Conservation (phyloP, 2,797 vertebrate genomes). For the Babyrousa celebensis region DNA sequence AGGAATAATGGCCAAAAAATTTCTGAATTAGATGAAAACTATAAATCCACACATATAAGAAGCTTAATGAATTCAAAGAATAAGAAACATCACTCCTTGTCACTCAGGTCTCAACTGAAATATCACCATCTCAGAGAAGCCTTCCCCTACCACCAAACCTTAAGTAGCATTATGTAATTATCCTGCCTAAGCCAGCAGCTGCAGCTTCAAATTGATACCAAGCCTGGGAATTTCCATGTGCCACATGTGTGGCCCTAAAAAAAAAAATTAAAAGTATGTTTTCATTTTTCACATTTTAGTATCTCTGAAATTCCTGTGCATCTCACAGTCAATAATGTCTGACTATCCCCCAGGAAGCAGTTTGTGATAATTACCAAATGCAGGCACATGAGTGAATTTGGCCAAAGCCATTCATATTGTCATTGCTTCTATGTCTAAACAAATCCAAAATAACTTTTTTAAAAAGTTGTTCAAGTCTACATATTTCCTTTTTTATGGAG, state of each 20-base stretch:
- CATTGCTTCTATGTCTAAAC: neutral
- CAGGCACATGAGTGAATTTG: neutral
- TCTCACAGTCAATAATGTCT: neutral
- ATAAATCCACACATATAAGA: neutral
- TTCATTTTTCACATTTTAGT: neutral
- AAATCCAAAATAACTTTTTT: neutral
- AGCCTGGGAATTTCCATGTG: too few species aligned
- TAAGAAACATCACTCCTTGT: neutral
- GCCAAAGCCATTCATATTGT: neutral
- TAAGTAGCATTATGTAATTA: neutral
- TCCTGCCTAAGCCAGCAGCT: neutral
- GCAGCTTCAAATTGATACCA: too few species aligned
- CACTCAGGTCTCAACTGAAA: neutral
- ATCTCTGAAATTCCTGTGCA: neutral
- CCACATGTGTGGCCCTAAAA: too few species aligned
- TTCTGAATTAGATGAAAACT: neutral
- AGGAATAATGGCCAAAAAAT: neutral
- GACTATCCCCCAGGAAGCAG: neutral
- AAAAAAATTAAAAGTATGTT: neutral
- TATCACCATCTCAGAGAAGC: neutral
- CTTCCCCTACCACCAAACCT: neutral
- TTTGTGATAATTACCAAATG: neutral
- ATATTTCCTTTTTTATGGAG: neutral
- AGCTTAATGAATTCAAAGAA: neutral
- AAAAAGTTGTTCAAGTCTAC: neutral